Base-by-base conservation (phyloP, 2,888 invertebrate species). In the Heliconius charithonia region DNA sequence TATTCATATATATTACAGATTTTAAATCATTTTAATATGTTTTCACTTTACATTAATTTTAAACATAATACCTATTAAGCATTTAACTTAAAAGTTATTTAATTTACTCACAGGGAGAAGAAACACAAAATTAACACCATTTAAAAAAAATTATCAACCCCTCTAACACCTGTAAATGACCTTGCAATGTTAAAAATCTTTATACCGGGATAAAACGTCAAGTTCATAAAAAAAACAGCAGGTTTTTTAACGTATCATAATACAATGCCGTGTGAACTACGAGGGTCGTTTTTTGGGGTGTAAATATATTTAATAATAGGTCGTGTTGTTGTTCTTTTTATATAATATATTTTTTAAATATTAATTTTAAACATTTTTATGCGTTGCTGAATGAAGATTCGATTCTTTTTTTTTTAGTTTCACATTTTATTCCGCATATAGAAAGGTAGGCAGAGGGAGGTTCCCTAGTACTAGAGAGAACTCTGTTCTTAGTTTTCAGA, bases 201-300 rank as follows among this genome's bases (percentile, higher is more conserved):
- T 81, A 62, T 77, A 71, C 9, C 71, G 65, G 71, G 51, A n/a
- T 75, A 78, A 59, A 59, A 78, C 29, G 75, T 87, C 92, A 93
- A 92, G 93, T 93, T 86, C 3, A 83, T 90, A 92, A 93, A 93
- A 93, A 93, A 93, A 93, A 87, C 72, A 69, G 85, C 89, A 90
- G 89, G 89, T 91, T 91, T 91, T 92, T 91, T 91, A 81, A 81
- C 82, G 77, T 81, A 84, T 72, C 41, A 84, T 89, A 89, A 89
- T 90, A 86, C 88, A 87, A 88, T 89, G 84, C 83, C 67, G 85
- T 85, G 85, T 84, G 82, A 83, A 77, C 82, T 81, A 83, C 83
- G 83, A 83, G 84, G 91, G 91, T 85, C 62, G 70, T 78, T 83
- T 82, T 83, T 86, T 86, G 87, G 90, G 87, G 90, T 89, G 85